Evolutionary conservation across 2,797 vertebrate genomes (phyloP).

Genomic region (Ciconia nigra): DNA sequence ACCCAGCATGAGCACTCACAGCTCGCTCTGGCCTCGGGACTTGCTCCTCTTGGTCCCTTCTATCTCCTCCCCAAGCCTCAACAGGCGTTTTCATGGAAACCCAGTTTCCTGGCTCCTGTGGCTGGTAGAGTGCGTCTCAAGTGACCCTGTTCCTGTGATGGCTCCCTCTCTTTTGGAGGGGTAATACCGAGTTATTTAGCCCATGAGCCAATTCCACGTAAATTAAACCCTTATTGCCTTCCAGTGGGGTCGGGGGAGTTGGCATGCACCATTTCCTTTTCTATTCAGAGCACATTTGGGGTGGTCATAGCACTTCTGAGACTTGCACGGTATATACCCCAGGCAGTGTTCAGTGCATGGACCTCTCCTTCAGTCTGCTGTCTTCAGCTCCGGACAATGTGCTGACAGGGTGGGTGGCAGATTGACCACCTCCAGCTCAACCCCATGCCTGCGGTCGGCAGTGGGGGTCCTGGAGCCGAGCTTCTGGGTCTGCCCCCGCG

Average conservation of each 20-base stretch:
- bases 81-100: not conserved
- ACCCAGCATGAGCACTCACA: not conserved
- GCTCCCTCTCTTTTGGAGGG: not conserved
- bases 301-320: not conserved
- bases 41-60: not conserved
- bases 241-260: accelerated
- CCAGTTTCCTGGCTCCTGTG: not conserved
- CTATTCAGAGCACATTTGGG: not conserved
- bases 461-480: accelerated
- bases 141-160: not conserved
- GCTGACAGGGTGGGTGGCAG: not conserved
- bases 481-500: not conserved
- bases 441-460: not conserved
- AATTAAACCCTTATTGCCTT: not conserved
- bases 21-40: not conserved
- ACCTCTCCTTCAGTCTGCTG: accelerated
- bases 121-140: not conserved
- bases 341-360: not conserved
- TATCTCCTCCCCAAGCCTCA: not conserved
- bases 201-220: not conserved
- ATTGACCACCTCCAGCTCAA: not conserved
- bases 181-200: not conserved
- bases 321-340: not conserved
- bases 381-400: not conserved
- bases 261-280: not conserved